These are phyloP conservation scores for Lamellibrachia satsuma DNA, from an alignment of 2,888 invertebrate species.

Conservation along the genomic window DNA sequence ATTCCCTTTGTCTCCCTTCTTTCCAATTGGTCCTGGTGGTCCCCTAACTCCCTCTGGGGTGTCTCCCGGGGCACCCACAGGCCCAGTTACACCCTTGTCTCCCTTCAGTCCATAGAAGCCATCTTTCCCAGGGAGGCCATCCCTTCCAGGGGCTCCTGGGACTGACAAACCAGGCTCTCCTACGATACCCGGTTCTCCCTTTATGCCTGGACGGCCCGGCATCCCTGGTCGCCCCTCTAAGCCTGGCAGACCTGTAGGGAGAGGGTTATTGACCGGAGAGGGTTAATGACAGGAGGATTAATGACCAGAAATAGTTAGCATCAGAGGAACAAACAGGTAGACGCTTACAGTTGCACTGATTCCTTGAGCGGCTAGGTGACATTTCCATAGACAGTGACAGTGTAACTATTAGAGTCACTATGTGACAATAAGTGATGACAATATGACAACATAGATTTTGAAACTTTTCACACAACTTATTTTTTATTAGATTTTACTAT, in stretches of 20 bases:
- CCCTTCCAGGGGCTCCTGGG: constrained; percentile 13
- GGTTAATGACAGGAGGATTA: neutral
- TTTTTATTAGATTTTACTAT: neutral
- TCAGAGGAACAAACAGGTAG: neutral
- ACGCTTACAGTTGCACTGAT: neutral
- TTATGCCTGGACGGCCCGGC: neutral
- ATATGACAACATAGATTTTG: neutral
- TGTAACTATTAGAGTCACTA: neutral
- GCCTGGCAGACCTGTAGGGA: constrained; percentile 1
- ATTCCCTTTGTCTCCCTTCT: constrained; percentile 25
- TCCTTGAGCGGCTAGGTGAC: neutral
- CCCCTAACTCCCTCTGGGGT: constrained; percentile 17
- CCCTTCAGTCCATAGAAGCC: constrained; percentile 39
- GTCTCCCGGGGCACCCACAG: neutral
- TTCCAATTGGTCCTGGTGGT: constrained; percentile 14
- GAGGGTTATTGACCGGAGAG: neutral
- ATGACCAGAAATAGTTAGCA: neutral
- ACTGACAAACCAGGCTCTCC: neutral
- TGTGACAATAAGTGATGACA: neutral
- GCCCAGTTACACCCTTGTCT: constrained; percentile 24
- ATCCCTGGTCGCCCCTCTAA: constrained; percentile 7
- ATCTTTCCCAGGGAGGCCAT: constrained; percentile 38
- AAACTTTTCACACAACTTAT: neutral
- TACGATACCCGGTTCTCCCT: constrained; percentile 1
- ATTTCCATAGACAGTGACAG: neutral